Evolutionary conservation across 2,113 vertebrate genomes (phyloP).

Genomic region (Ifrita kowaldi): DNA sequence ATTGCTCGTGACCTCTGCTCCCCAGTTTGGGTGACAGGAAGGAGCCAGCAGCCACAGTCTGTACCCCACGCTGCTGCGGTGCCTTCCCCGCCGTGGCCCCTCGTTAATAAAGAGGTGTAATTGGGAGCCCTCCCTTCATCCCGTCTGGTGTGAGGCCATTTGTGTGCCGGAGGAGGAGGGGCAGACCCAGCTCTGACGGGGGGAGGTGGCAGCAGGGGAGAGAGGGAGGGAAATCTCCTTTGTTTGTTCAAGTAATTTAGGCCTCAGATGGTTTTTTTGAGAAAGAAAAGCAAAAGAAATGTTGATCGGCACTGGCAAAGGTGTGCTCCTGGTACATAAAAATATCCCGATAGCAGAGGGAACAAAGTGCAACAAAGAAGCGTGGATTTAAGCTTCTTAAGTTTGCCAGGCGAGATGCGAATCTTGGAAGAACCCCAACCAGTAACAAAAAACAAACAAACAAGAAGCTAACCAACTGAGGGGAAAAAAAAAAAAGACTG

Average conservation of each 20-base stretch:
- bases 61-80: background rate
- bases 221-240: background rate
- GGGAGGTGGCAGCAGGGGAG: background rate
- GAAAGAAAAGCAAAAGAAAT: background rate
- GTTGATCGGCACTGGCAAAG: background rate
- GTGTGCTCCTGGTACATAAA: background rate
- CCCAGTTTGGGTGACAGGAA: background rate
- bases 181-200: background rate
- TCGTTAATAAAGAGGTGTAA: constrained; percentile 11
- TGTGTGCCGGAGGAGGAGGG: background rate
- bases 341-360: background rate
- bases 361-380: background rate
- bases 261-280: background rate
- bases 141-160: constrained; percentile 24
- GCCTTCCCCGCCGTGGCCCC: background rate
- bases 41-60: background rate
- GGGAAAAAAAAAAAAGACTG: accelerated
- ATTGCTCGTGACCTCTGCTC: background rate
- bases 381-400: background rate
- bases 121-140: background rate
- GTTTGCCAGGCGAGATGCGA: background rate
- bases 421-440: background rate
- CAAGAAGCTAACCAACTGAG: background rate
- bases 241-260: constrained; percentile 35
- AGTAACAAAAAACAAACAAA: background rate